Conservation (phyloP, 2,113 vertebrate species). For the Antechinus stuartii region DNA sequence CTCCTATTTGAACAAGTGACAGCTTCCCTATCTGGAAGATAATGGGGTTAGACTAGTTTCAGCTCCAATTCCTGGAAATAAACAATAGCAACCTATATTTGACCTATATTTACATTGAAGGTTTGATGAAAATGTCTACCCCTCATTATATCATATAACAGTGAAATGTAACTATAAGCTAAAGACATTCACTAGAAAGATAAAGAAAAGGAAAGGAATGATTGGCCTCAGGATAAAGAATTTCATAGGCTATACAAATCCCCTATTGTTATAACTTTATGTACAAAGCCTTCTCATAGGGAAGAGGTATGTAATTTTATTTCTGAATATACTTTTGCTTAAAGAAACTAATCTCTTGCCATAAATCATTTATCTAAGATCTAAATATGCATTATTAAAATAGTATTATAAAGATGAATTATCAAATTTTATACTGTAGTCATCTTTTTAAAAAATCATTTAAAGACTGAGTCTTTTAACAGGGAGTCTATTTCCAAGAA, state of each 20-base stretch:
- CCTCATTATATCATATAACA: neutral
- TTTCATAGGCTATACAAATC: neutral
- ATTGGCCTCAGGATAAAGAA: neutral
- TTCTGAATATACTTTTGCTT: slow-evolving; percentile 7
- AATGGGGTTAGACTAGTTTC: neutral
- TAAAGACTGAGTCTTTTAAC: neutral
- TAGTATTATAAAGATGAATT: slow-evolving; percentile 3
- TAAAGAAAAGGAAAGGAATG: neutral
- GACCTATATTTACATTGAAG: neutral
- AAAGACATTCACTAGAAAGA: neutral
- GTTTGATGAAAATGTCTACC: neutral
- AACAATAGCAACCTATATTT: neutral
- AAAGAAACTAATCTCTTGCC: neutral
- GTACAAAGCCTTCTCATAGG: neutral
- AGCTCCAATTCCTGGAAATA: neutral
- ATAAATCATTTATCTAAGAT: slow-evolving; percentile 3
- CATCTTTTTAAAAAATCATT: slow-evolving; percentile 5
- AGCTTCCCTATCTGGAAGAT: neutral
- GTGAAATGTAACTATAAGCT: neutral
- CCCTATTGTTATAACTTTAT: neutral
- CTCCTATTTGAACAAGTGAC: neutral
- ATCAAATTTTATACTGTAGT: slow-evolving; percentile 31
- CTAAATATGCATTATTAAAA: slow-evolving; percentile 27
- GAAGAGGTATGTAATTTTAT: neutral
- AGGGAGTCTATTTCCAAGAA: neutral